Base-by-base conservation (phyloP, 2,113 vertebrate genomes). In the Heloderma charlesbogerti region DNA sequence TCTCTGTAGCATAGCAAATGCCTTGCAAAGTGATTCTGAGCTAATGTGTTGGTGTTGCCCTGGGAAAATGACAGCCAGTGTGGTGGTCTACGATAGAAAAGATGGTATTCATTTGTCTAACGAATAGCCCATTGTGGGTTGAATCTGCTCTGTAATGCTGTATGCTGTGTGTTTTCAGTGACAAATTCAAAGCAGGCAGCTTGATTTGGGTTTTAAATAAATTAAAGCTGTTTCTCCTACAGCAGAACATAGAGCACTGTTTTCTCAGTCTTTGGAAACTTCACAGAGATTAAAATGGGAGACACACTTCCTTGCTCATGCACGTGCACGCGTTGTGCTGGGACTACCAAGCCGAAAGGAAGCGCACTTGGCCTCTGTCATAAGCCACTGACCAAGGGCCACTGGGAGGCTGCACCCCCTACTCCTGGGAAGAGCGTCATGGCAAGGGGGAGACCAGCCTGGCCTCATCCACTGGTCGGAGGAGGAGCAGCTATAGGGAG, bases 1-100 rank as follows among this genome's bases (percentile, higher is more conserved):
- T 54, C 86, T 87, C 72, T 87, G 86, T 87, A 87, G 86, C 86
- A 87, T 57, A 87, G 86, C 71, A 77, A 75, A 87, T 77, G 86
- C 71, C 29, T 60, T 75, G 22, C n/a, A 77, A 57, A 87, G 51
- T 43, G 71, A 40, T 87, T 75, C 57, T 87, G 48, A 75, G 57
- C 18, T 40, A n/a, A 54, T 72, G 43, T 37, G 45, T 72, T 86
- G 67, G 45, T 51, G 31, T 74, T 86, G 51, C 67, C 34, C 48
- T 40, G 72, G 86, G 51, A 87, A 87, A 87, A 87, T 87, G 86
- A 75, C 69, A 87, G 51, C 15, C 43, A 4, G 66, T 84, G 40
- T 48, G 29, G 66, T 72, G 66, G 84, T 48, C 45, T 66, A 48
- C 40, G 51, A 45, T 51, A 10, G 31, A 87, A 87, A 60, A 75